These are phyloP conservation scores for Asarcornis scutulata DNA, from an alignment of 2,113 vertebrate species.

Conservation along the genomic window DNA sequence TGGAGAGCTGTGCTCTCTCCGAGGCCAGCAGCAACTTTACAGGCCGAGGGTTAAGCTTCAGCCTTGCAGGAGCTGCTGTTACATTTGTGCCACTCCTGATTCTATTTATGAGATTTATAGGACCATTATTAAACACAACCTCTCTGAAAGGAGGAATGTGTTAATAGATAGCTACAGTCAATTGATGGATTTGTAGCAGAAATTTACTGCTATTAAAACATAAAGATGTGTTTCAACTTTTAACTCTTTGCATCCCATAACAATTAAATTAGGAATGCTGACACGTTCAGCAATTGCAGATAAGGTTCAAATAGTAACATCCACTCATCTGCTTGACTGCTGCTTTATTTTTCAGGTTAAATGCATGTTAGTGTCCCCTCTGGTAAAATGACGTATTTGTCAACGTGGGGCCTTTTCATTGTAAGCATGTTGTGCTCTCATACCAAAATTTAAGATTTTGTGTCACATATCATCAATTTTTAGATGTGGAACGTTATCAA, in stretches of 20 bases:
- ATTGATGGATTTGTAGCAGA: not conserved
- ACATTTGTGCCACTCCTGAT: not conserved
- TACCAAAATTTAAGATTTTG: not conserved
- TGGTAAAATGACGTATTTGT: not conserved
- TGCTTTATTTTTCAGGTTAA: not conserved
- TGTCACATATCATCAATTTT: not conserved
- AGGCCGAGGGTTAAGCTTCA: not conserved
- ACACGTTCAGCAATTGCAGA: not conserved
- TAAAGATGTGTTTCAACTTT: not conserved
- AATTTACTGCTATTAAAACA: not conserved
- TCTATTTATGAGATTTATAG: not conserved
- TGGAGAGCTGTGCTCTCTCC: not conserved
- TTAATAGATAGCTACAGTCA: not conserved
- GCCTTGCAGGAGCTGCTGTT: not conserved
- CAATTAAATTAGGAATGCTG: not conserved
- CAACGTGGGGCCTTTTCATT: accelerated
- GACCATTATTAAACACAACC: not conserved
- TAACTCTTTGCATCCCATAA: not conserved
- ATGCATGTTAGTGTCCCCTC: not conserved
- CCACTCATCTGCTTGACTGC: not conserved
- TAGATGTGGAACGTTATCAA: not conserved
- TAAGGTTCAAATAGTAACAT: not conserved
- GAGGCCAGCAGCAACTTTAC: not conserved
- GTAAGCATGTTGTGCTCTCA: not conserved
- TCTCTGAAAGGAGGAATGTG: not conserved